Conservation (phyloP, 1,140 invertebrate species). For the Dufourea novaeangliae region DNA sequence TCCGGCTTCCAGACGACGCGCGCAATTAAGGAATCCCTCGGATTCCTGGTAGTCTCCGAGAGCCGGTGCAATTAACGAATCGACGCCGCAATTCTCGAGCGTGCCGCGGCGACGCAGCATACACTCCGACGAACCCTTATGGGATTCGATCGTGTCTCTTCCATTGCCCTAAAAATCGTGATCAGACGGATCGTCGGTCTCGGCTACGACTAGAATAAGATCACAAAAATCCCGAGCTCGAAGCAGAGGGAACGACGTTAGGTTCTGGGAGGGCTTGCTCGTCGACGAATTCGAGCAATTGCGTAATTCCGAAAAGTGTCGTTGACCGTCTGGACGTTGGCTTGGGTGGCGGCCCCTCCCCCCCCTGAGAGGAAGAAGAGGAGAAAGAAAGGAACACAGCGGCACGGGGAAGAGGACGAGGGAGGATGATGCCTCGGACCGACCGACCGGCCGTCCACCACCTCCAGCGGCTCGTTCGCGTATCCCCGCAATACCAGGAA, state of each 20-base stretch:
- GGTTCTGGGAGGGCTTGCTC: constrained; percentile 43
- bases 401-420: constrained; percentile 52
- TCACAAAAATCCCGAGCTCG: too few species aligned
- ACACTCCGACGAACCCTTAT: not conserved
- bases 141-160: constrained; percentile 27
- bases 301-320: constrained; percentile 78
- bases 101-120: constrained; percentile 54
- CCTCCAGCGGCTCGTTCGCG: constrained; percentile 38
- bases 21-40: constrained; percentile 72
- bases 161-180: too few species aligned
- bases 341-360: too few species aligned
- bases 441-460: too few species aligned
- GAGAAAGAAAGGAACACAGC: constrained; percentile 8
- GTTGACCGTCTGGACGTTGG: constrained; percentile 72
- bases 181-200: too few species aligned
- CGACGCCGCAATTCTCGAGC: constrained; percentile 68
- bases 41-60: constrained; percentile 70
- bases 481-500: constrained; percentile 74
- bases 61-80: constrained; percentile 71
- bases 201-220: too few species aligned
- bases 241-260: not conserved
- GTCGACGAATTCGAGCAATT: constrained; percentile 78
- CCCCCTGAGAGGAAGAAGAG: not conserved
- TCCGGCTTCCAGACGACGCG: constrained; percentile 26
- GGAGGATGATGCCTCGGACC: constrained; percentile 41